A percentile compares a stretch with the other conserved stretches of the same genome.
Conservation (phyloP, 2,797 vertebrate genomes). For the Octomys mimax region DNA sequence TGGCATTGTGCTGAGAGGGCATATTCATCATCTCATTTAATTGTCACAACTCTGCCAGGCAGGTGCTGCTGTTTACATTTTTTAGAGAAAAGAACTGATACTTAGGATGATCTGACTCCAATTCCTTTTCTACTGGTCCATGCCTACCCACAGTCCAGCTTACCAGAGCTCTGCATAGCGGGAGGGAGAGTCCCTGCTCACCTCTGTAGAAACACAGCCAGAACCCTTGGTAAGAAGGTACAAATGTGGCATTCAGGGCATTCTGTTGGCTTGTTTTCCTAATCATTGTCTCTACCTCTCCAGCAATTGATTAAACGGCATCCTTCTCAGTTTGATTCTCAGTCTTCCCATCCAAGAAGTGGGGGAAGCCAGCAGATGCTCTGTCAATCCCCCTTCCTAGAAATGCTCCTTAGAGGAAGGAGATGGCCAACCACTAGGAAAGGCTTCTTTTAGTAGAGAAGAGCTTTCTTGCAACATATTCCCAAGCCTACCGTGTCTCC, state of each 20-base stretch:
- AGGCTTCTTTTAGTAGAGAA: neutral
- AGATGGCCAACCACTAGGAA: neutral
- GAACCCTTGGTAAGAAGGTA: neutral
- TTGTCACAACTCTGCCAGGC: neutral
- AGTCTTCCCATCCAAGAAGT: neutral
- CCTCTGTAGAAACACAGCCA: neutral
- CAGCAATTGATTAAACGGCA: neutral
- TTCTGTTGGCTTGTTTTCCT: neutral
- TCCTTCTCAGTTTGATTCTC: neutral
- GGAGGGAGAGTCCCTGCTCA: neutral
- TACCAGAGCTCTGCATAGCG: neutral
- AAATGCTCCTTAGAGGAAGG: neutral
- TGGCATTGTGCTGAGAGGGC: neutral
- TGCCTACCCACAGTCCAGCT: neutral
- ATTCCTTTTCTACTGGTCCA: neutral
- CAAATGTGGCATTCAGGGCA: neutral
- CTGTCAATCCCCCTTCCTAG: neutral
- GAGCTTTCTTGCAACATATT: neutral
- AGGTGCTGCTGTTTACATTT: neutral
- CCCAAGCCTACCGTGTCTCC: neutral
- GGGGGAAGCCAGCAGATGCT: neutral
- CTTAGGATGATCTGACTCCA: neutral
- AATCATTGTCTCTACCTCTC: neutral
- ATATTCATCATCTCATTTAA: neutral
- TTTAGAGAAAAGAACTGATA: neutral